A percentile compares a stretch with the other conserved stretches of the same genome.
phyloP scores from a whole-genome alignment of 30 jellyfish, hydroid and myxozoan species.

The Mastigias papua region DNA sequence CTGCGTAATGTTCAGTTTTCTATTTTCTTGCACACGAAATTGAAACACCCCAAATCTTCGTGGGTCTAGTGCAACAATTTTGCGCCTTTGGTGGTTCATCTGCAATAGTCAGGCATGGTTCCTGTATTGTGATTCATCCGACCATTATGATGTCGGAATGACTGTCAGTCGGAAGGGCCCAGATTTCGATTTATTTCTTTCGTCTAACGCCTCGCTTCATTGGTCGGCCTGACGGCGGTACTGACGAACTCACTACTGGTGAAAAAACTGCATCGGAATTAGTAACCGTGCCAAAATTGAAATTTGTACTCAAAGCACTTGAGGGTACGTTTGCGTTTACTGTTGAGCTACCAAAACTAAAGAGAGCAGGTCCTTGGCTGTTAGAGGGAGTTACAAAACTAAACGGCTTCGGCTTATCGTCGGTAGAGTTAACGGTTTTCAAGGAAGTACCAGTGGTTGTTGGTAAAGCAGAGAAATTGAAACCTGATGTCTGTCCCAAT shows the following conservation, averaged over 20 bases:
- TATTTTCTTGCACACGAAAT: not conserved
- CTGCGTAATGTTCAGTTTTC: too few relatives aligned
- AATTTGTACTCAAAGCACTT: slow-evolving; percentile 21
- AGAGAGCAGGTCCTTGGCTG: slow-evolving; percentile 10
- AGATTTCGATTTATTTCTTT: not conserved
- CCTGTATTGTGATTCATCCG: slow-evolving; percentile 18
- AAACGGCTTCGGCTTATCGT: slow-evolving; percentile 41
- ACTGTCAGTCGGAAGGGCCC: not conserved
- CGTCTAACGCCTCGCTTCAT: slow-evolving; percentile 65
- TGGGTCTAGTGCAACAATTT: not conserved
- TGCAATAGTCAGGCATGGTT: not conserved
- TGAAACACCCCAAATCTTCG: not conserved
- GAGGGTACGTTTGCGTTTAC: slow-evolving; percentile 6
- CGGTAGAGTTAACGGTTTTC: slow-evolving; percentile 12
- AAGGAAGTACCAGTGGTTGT: slow-evolving; percentile 6
- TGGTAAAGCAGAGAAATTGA: slow-evolving; percentile 18
- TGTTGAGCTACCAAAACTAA: slow-evolving; percentile 12
- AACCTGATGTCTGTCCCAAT: slow-evolving; percentile 11
- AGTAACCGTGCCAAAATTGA: slow-evolving; percentile 41
- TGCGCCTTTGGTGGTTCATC: not conserved
- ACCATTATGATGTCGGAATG: not conserved
- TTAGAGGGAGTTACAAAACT: slow-evolving; percentile 14
- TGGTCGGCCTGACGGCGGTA: slow-evolving; percentile 42
- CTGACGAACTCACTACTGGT: slow-evolving; percentile 38
- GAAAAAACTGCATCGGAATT: slow-evolving; percentile 30